Evolutionary conservation across 2,888 invertebrate species (phyloP), one percentile per base, ranked within the genome.

Genomic region (Euzetes globulus): DNA sequence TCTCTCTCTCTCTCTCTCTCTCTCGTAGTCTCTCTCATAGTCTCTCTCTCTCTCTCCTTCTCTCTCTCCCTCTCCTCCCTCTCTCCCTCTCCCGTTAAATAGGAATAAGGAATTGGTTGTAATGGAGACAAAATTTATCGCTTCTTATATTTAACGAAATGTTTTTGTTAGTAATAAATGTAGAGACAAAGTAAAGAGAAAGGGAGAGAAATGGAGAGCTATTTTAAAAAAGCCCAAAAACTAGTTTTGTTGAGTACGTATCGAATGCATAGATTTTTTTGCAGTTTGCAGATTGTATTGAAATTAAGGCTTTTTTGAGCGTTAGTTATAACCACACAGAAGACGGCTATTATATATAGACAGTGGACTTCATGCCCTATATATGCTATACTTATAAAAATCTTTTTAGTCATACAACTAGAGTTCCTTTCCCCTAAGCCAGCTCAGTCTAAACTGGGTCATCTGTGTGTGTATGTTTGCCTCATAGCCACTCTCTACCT

Each of bases 371-470:
- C 68, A 68, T 68, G 68, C 41, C 68, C 68, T 68, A 68, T 37
- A 68, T 68, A 68, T 41, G 13, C 17, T 68, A 33, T 68, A 41
- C 22, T 17, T 68, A 37, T 41, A 9, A 22, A 9, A 22, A 33
- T 41, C 41, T 41, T 41, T 41, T 41, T 41, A 41, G 13, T 68
- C 22, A n/a, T 68, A 41, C 15, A 41, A 22, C 25, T 68, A 68
- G 68, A 68, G 68, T 68, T 68, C 68, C 68, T 68, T 68, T 68
- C 68, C 68, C 68, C 41, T 68, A 68, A 60, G 29, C 41, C 37
- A 68, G 11, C 68, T 68, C 37, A 68, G 45, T 22, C 22, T 19
- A 45, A 68, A 68, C 37, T 68, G 19, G 68, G 68, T 68, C 68
- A 68, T 17, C n/a, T 22, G 13, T 22, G 60, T 60, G 60, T 41